Conservation (phyloP, 2,113 vertebrate species). For the Leucoraja erinaceus region DNA sequence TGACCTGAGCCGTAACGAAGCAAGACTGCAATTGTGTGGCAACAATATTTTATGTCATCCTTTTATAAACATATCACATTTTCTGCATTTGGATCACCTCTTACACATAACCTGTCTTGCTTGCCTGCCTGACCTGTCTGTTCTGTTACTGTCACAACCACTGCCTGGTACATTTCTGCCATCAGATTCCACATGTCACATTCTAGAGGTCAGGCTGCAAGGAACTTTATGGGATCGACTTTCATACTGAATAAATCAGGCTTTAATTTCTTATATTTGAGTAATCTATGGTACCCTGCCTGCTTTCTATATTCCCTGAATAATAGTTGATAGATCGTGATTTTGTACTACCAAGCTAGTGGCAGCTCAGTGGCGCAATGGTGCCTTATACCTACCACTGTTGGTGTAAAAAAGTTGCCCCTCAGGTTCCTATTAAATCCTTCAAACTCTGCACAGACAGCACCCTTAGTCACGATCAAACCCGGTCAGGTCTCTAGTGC, state of each 20-base stretch:
- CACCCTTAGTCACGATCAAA: too few relatives aligned
- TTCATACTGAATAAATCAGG: background rate
- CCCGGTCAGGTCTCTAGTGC: too few relatives aligned
- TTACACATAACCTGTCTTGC: background rate
- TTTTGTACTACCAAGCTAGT: background rate
- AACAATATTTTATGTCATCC: background rate
- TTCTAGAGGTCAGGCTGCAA: background rate
- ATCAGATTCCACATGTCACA: background rate
- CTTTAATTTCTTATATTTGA: background rate
- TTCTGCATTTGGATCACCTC: background rate
- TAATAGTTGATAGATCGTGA: background rate
- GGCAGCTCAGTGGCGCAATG: too few relatives aligned
- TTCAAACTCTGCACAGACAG: too few relatives aligned
- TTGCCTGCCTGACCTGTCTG: too few relatives aligned
- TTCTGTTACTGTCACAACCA: background rate
- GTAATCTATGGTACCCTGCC: background rate
- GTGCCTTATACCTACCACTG: too few relatives aligned
- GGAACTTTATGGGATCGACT: background rate
- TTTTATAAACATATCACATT: background rate
- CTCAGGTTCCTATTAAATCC: too few relatives aligned
- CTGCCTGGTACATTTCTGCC: background rate
- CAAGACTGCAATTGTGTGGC: background rate
- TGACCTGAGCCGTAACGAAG: background rate
- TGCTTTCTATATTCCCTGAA: background rate
- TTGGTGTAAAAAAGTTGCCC: too few relatives aligned